Percentiles rank a stretch among this genome's conserved stretches.
These are phyloP conservation scores for Platysteira castanea DNA, from an alignment of 2,113 vertebrate species.

Conservation along the genomic window DNA sequence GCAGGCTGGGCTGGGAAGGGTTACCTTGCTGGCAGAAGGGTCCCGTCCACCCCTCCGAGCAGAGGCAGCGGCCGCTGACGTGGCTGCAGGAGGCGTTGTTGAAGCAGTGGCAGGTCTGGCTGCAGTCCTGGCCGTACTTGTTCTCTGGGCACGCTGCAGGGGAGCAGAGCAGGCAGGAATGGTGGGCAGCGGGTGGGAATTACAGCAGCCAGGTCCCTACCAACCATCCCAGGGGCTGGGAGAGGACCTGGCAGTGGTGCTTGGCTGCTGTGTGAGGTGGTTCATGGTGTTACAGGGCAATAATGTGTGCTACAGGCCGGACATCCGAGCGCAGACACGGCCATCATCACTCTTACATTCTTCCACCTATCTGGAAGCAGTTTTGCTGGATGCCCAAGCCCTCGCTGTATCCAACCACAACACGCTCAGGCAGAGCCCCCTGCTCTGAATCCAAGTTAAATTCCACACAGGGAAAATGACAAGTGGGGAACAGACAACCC, in stretches of 20 bases:
- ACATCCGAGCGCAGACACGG: accelerated
- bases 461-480: background rate
- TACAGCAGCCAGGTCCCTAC: background rate
- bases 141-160: slow-evolving; percentile 77
- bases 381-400: background rate
- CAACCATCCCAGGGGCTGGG: background rate
- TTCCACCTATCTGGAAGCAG: background rate
- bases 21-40: slow-evolving; percentile 83
- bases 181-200: background rate
- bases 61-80: slow-evolving; percentile 79
- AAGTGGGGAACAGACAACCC: background rate
- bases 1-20: accelerated
- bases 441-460: background rate
- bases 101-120: slow-evolving; percentile 79
- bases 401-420: background rate
- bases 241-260: background rate
- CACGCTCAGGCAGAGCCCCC: background rate
- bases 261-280: background rate
- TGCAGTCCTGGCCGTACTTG: slow-evolving; percentile 82
- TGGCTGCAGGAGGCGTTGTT: slow-evolving; percentile 82
- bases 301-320: background rate
- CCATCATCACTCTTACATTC: accelerated
- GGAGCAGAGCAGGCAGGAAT: background rate
- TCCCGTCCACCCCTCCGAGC: slow-evolving; percentile 83
- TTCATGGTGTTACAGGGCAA: background rate